Conservation (phyloP, 2,113 vertebrate genomes). For the Etia nguti region DNA sequence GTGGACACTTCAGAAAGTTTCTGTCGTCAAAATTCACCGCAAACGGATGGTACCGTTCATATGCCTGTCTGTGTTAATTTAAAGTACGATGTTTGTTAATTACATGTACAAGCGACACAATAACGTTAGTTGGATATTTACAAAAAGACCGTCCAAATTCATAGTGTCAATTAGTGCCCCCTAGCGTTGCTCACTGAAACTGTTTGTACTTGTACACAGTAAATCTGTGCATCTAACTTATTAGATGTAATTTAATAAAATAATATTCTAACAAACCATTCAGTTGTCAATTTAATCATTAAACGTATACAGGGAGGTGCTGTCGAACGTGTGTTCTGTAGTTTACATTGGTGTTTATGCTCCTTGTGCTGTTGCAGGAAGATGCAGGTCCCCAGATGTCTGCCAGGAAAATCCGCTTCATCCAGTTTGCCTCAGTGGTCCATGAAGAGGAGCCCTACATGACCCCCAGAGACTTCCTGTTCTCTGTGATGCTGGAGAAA, state of each 20-base stretch:
- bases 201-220: background rate
- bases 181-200: background rate
- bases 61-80: rapidly evolving
- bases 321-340: background rate
- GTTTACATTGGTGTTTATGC: background rate
- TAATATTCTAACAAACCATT: background rate
- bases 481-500: constrained; percentile 88
- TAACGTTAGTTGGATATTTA: background rate
- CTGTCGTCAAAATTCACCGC: background rate
- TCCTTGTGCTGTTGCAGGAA: constrained; percentile 5
- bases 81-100: background rate
- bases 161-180: background rate
- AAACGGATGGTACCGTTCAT: rapidly evolving
- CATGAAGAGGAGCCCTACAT: constrained; percentile 88
- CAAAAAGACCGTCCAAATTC: background rate
- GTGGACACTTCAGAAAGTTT: background rate
- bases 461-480: constrained; percentile 96
- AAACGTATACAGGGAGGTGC: background rate
- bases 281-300: background rate
- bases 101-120: too few relatives aligned
- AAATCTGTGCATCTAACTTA: background rate
- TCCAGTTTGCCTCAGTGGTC: constrained; percentile 85
- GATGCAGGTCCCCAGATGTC: constrained; percentile 3
- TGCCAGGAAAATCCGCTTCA: constrained; percentile 74
- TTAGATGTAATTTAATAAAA: background rate